These are phyloP conservation scores for Plebejus anna DNA, from an alignment of 2,888 invertebrate genomes.

Conservation along the genomic window DNA sequence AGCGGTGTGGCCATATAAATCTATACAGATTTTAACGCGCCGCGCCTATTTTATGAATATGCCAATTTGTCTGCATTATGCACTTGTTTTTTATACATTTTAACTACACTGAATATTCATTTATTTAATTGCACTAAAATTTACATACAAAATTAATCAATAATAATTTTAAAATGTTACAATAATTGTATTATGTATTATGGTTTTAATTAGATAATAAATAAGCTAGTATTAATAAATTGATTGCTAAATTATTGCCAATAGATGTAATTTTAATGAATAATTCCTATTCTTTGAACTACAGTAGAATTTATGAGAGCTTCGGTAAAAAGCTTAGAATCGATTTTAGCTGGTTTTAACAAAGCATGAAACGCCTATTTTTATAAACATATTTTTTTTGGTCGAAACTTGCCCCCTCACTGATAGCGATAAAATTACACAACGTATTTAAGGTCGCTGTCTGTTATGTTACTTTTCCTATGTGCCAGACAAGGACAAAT, in stretches of 20 bases:
- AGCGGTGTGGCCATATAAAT: too few species aligned
- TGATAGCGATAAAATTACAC: neutral
- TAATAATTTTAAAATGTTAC: neutral
- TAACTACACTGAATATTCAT: neutral
- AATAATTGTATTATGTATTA: neutral
- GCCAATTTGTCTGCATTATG: neutral
- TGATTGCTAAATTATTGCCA: conserved; percentile 23
- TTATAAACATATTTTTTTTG: conserved; percentile 6
- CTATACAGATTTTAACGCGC: too few species aligned
- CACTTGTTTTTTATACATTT: conserved; percentile 8
- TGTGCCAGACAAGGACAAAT: too few species aligned
- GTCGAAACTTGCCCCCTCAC: neutral
- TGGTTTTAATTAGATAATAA: conserved; percentile 14
- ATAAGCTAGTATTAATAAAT: conserved; percentile 1
- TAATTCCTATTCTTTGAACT: conserved; percentile 11
- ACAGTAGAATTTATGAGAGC: neutral
- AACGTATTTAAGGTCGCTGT: neutral
- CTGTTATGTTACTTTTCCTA: neutral
- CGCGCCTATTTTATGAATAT: neutral
- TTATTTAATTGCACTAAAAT: neutral
- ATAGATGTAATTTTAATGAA: conserved; percentile 15
- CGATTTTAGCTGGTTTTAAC: neutral
- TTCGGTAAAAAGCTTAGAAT: neutral
- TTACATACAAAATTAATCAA: neutral
- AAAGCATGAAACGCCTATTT: neutral